Evolutionary conservation across 2,113 vertebrate species (phyloP).

Genomic region (Oreochromis niloticus): DNA sequence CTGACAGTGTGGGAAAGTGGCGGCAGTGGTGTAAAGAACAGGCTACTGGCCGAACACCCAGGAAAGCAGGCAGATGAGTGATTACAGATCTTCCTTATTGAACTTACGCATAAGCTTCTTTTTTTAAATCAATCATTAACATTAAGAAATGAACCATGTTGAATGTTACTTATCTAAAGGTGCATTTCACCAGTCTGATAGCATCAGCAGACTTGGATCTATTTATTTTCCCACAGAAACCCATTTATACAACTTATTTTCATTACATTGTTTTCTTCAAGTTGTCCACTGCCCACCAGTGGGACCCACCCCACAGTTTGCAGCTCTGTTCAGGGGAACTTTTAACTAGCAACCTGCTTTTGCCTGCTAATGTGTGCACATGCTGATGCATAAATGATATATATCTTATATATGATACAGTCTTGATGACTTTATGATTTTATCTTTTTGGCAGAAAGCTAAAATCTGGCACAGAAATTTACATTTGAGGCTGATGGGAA

Average conservation of each 20-base stretch:
- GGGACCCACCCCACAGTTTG: neutral
- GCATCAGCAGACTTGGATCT: neutral
- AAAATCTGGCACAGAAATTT: neutral
- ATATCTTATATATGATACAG: rapidly evolving
- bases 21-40: neutral
- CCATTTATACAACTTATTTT: neutral
- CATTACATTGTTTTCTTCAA: neutral
- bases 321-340: rapidly evolving
- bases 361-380: neutral
- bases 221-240: neutral
- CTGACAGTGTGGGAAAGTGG: neutral
- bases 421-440: neutral
- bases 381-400: neutral
- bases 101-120: neutral
- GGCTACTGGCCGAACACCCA: rapidly evolving
- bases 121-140: neutral
- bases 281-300: rapidly evolving
- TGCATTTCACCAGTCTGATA: neutral
- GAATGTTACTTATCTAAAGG: neutral
- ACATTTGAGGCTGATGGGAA: neutral
- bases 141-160: neutral
- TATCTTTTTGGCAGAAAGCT: neutral
- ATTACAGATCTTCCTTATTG: neutral
- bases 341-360: neutral
- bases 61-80: neutral